A percentile compares a stretch with the other conserved stretches of the same genome.
Evolutionary conservation across 2,113 vertebrate genomes (phyloP).

Genomic region (Sinocyclocheilus maitianheensis): DNA sequence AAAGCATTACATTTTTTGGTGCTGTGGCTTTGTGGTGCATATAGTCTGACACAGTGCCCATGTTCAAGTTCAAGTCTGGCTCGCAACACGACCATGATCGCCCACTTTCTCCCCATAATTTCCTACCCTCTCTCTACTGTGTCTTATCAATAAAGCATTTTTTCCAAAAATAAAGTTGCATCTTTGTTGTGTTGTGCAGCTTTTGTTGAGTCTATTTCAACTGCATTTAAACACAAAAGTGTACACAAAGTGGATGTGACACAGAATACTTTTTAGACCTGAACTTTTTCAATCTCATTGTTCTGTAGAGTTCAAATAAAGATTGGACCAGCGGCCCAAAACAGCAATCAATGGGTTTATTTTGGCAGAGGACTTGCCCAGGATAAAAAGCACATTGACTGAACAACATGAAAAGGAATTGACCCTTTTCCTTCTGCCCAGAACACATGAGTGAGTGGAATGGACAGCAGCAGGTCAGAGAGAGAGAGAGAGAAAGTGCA

Average conservation of each 20-base stretch:
- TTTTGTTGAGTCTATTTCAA: background rate
- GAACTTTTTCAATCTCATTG: slow-evolving; percentile 16
- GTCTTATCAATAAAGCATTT: background rate
- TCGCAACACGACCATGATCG: background rate
- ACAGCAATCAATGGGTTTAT: slow-evolving; percentile 54
- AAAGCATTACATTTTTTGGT: background rate
- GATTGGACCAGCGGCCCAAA: slow-evolving; percentile 41
- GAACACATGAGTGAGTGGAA: slow-evolving; percentile 40
- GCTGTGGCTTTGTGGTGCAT: background rate
- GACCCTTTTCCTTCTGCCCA: slow-evolving; percentile 42
- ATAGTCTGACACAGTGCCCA: background rate
- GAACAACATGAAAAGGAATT: slow-evolving; percentile 56
- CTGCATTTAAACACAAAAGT: background rate
- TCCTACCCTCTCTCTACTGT: background rate
- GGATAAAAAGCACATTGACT: slow-evolving; percentile 54
- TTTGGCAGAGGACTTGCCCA: slow-evolving; percentile 49
- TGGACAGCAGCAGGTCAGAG: slow-evolving; percentile 6
- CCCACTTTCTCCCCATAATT: background rate
- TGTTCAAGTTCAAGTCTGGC: background rate
- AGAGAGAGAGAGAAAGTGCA: background rate
- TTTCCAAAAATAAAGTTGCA: background rate
- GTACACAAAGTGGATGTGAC: background rate
- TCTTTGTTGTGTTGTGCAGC: background rate
- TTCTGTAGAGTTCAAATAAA: slow-evolving; percentile 46
- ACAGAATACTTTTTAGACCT: slow-evolving; percentile 26